Conservation (phyloP, 1,140 invertebrate species). For the Sinella curviseta region DNA sequence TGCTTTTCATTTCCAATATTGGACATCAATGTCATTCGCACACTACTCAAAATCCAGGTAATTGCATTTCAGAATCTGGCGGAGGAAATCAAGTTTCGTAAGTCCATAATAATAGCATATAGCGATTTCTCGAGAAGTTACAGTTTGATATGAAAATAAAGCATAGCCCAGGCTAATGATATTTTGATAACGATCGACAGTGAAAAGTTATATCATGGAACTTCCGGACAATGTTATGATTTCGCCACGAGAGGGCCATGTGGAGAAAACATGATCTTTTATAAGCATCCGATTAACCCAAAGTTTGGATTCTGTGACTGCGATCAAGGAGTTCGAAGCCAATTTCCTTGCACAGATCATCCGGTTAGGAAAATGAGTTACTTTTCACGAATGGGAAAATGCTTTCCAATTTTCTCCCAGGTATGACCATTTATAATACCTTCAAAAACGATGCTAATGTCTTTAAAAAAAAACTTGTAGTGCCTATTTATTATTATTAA, state of each 20-base stretch:
- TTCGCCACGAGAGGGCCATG: not conserved
- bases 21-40: too few species aligned
- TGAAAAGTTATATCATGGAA: not conserved
- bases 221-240: conserved; percentile 1
- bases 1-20: too few species aligned
- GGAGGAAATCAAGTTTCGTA: too few species aligned
- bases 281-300: conserved; percentile 1
- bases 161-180: not conserved
- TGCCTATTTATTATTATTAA: too few species aligned
- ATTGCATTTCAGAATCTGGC: too few species aligned
- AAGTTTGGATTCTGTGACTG: conserved; percentile 29
- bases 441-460: too few species aligned
- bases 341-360: not conserved
- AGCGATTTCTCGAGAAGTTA: too few species aligned
- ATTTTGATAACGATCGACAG: not conserved
- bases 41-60: too few species aligned
- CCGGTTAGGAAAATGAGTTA: not conserved
- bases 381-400: not conserved
- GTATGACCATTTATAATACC: too few species aligned
- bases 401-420: not conserved
- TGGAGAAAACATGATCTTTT: conserved; percentile 19
- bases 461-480: too few species aligned
- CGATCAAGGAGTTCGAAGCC: conserved; percentile 9
- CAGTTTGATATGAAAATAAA: too few species aligned
- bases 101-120: too few species aligned